Conservation (phyloP, 2,888 invertebrate species). For the Lasioglossum lativentre region DNA sequence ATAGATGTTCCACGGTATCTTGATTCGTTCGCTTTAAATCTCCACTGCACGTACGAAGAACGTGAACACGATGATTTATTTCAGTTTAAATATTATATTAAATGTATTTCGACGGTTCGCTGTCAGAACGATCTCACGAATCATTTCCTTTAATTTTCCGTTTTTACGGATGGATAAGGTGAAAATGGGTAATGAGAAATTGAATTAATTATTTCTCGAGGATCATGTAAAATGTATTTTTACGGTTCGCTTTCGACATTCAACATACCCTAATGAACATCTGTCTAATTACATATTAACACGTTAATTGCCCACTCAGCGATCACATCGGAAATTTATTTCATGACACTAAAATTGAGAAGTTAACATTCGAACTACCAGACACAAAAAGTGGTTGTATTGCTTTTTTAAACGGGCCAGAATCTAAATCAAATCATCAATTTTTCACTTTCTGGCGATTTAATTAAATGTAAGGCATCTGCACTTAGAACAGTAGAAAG, state of each 20-base stretch:
- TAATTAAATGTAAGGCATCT: no score
- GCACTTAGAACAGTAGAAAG: no score
- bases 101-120: background rate
- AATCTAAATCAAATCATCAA: no score
- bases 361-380: no score
- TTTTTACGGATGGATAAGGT: background rate
- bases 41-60: no score
- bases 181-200: no score
- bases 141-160: background rate
- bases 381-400: no score
- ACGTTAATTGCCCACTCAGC: background rate
- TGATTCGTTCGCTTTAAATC: background rate
- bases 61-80: background rate
- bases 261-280: background rate
- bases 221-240: background rate
- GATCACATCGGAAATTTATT: no score
- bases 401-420: no score
- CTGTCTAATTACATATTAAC: background rate
- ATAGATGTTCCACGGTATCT: background rate
- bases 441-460: no score
- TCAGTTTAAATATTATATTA: background rate
- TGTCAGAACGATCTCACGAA: background rate
- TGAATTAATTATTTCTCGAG: background rate
- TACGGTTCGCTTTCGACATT: background rate
- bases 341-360: no score